Evolutionary conservation across 2,113 vertebrate species (phyloP).

Genomic region (Microtus ochrogaster): DNA sequence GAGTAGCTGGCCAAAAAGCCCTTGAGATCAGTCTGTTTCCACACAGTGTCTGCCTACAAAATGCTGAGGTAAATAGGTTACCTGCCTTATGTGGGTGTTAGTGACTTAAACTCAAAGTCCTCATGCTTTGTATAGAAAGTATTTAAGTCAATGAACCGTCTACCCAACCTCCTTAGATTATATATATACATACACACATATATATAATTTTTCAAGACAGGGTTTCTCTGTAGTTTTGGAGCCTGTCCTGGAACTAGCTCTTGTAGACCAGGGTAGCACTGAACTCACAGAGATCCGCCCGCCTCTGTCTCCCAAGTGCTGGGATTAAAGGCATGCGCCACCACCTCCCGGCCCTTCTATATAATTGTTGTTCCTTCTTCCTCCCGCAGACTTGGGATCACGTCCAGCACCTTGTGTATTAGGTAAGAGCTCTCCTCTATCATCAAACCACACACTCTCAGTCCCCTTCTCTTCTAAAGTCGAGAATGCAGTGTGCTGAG

Average conservation of each 20-base stretch:
- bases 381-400: background rate
- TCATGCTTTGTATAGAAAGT: background rate
- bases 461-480: background rate
- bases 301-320: no score
- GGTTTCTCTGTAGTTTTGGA: no score
- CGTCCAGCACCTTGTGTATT: background rate
- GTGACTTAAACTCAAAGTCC: background rate
- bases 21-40: background rate
- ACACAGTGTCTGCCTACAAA: background rate
- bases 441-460: background rate
- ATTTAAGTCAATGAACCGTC: background rate
- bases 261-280: no score
- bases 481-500: slow-evolving; percentile 13
- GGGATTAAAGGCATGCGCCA: no score
- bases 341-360: background rate
- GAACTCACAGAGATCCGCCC: no score
- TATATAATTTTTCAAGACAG: no score
- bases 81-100: background rate
- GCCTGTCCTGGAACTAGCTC: no score
- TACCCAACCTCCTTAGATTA: background rate
- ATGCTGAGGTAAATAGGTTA: background rate
- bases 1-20: background rate
- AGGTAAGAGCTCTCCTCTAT: background rate
- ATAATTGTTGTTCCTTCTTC: background rate
- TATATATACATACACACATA: no score